These are phyloP conservation scores for Stenopsyche tienmushanensis DNA, from an alignment of 1,140 invertebrate species.

Conservation along the genomic window DNA sequence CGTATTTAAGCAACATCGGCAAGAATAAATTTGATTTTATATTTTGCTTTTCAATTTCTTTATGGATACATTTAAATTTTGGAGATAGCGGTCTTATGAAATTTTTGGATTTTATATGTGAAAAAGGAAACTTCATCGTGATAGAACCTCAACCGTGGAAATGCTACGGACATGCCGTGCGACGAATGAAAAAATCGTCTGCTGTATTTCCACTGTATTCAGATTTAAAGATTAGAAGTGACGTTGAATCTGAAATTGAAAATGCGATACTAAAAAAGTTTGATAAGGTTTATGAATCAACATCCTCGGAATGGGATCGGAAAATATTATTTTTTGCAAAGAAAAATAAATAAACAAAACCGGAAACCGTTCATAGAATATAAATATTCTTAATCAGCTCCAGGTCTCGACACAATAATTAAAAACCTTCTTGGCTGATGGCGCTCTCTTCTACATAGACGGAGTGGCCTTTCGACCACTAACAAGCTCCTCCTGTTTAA, in stretches of 20 bases:
- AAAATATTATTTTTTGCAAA: constrained; percentile 53
- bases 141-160: constrained; percentile 83
- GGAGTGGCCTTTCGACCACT: no score
- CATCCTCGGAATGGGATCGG: constrained; percentile 66
- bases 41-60: constrained; percentile 80
- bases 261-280: constrained; percentile 57
- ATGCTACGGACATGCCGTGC: constrained; percentile 72
- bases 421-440: not conserved
- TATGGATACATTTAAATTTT: constrained; percentile 86
- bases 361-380: constrained; percentile 17
- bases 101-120: constrained; percentile 61
- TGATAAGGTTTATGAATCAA: constrained; percentile 58
- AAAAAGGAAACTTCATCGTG: constrained; percentile 60
- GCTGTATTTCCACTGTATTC: constrained; percentile 61
- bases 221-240: constrained; percentile 59
- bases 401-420: not conserved
- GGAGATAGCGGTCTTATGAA: constrained; percentile 67
- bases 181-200: constrained; percentile 63
- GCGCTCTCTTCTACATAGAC: no score
- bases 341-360: no score
- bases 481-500: no score
- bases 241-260: constrained; percentile 63
- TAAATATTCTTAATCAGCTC: not conserved
- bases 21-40: constrained; percentile 65
- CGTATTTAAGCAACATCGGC: constrained; percentile 50